These are phyloP conservation scores for Serrognathus titanus DNA, from an alignment of 2,888 invertebrate species.

Conservation along the genomic window DNA sequence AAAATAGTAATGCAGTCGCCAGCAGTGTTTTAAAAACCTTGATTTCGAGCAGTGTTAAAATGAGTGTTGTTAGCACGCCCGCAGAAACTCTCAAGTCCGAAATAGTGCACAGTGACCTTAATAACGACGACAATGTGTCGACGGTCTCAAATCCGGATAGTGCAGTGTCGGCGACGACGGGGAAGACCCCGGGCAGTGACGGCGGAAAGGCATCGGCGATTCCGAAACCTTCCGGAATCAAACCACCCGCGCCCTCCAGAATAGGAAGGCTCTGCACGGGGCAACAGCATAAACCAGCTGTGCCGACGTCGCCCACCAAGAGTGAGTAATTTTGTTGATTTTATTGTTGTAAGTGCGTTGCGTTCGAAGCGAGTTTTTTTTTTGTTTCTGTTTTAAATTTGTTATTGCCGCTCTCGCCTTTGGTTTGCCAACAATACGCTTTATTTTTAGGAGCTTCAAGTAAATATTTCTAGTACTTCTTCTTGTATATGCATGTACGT, in stretches of 20 bases:
- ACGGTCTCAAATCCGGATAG: slow-evolving; percentile 32
- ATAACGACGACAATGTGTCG: slow-evolving; percentile 13
- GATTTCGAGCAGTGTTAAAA: no score
- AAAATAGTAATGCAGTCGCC: no score
- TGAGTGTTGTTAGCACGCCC: no score
- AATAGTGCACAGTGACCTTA: not conserved
- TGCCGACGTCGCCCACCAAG: slow-evolving; percentile 51
- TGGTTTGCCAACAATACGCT: no score
- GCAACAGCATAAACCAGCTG: slow-evolving; percentile 65
- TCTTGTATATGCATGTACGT: no score
- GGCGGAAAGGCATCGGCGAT: slow-evolving; percentile 26
- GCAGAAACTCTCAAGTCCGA: no score
- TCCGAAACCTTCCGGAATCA: slow-evolving; percentile 45
- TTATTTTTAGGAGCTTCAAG: no score
- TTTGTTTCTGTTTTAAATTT: no score
- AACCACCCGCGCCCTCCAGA: slow-evolving; percentile 63
- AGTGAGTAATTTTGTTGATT: slow-evolving; percentile 38
- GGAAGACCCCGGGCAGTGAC: slow-evolving; percentile 8
- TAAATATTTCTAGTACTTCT: no score
- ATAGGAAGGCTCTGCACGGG: slow-evolving; percentile 65
- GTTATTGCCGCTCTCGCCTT: no score
- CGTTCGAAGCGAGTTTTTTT: no score
- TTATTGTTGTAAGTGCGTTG: not conserved
- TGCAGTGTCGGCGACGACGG: slow-evolving; percentile 9
- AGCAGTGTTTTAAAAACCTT: no score